Evolutionary conservation across 2,888 invertebrate species (phyloP), one percentile per base, ranked within the genome.

Genomic region (Thelaira solivaga): DNA sequence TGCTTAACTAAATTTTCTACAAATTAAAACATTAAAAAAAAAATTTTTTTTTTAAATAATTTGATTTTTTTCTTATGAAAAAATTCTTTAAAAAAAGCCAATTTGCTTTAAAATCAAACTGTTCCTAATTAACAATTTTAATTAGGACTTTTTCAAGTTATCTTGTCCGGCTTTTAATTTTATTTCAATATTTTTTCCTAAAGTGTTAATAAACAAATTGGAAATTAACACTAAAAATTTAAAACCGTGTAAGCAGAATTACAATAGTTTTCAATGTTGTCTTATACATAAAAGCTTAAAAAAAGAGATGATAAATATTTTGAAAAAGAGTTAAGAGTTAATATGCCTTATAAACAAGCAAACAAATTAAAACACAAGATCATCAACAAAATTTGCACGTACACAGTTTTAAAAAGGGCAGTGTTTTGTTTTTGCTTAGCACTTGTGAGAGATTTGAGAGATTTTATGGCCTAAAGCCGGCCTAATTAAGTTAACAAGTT

Each of bases 181-280:
- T 43, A 18, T 26, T 49, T 22, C 11, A 45, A 24, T 34, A 11
- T 8, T 20, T 75, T 57, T n/a, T n/a, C n/a, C n/a, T 62, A 76
- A 76, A 65, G 65, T 73, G 73, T 80, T 80, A 80, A 78, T 67
- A 71, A 62, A 67, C 67, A 59, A 67, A 43, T 76, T 43, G 16
- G 7, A 41, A 69, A 41, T 41, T 41, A 34, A 51, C 6, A 62
- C 22, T 10, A 34, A 34, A 43, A 31, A 49, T 36, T 6, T 36
- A 36, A 22, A n/a, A n/a, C n/a, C n/a, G n/a, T n/a, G 18, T 22
- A 43, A 43, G 13, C 13, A 36, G 18, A 67, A 2, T 34, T 36
- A 53, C n/a, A n/a, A 49, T n/a, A n/a, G n/a, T n/a, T n/a, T n/a
- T n/a, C n/a, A n/a, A n/a, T n/a, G n/a, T n/a, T n/a, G n/a, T n/a